Evolutionary conservation across 2,113 vertebrate genomes (phyloP).

Genomic region (Cygnus atratus): DNA sequence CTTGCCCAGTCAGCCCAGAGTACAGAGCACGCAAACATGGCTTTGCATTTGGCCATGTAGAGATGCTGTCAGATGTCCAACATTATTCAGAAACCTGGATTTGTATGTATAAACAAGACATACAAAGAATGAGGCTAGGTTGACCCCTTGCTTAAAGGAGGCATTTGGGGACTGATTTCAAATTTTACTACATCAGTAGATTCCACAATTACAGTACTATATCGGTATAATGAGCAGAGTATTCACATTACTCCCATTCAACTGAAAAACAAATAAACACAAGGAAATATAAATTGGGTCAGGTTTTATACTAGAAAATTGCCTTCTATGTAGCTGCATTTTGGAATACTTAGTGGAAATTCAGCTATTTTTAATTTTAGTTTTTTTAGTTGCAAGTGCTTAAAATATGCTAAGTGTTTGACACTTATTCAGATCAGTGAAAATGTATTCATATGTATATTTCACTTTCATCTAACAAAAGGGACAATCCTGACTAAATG

Average conservation of each 20-base stretch:
- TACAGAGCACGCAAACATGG: background rate
- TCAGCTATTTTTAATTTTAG: constrained; percentile 16
- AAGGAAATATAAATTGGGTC: background rate
- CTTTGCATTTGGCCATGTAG: background rate
- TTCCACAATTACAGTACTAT: background rate
- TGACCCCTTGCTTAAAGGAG: background rate
- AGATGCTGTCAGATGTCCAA: background rate
- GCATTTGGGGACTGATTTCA: background rate
- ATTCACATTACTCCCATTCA: background rate
- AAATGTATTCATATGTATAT: background rate
- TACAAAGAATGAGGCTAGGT: background rate
- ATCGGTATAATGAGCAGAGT: background rate
- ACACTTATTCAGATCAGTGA: background rate
- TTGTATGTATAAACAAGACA: background rate
- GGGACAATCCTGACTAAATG: background rate
- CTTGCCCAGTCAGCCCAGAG: background rate
- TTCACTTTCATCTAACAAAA: background rate
- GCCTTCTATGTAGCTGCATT: background rate
- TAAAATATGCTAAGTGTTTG: background rate
- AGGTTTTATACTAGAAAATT: background rate
- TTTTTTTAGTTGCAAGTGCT: background rate
- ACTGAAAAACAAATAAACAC: background rate
- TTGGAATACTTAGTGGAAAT: background rate
- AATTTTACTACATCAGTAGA: background rate
- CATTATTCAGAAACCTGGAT: background rate